These are phyloP conservation scores for Acheta domesticus DNA, from an alignment of 2,888 invertebrate genomes.

Conservation along the genomic window DNA sequence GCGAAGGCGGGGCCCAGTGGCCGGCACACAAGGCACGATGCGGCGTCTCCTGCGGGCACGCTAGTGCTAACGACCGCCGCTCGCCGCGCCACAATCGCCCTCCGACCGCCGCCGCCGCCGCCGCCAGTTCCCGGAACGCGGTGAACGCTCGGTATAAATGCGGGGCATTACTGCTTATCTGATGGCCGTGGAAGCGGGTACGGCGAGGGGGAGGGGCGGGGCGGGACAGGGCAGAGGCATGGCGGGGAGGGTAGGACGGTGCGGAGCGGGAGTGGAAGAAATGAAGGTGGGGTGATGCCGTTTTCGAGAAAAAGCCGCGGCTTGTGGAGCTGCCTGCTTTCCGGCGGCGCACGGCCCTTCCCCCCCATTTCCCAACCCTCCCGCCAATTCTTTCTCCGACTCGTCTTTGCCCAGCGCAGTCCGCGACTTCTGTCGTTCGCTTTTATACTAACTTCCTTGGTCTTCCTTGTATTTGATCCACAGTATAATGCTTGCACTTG, in stretches of 20 bases:
- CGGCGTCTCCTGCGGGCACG: neutral
- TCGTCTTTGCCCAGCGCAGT: no score
- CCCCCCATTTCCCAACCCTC: no score
- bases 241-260: neutral
- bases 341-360: neutral
- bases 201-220: neutral
- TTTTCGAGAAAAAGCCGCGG: neutral
- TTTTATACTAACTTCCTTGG: no score
- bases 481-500: no score
- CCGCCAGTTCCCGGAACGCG: neutral
- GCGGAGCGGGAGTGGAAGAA: neutral
- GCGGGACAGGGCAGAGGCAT: neutral
- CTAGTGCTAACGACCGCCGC: neutral
- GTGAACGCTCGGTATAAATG: neutral
- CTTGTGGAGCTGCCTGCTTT: neutral
- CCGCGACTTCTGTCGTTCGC: no score
- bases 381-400: no score
- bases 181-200: neutral
- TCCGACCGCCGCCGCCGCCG: no score
- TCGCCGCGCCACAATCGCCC: neutral
- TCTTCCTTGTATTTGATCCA: no score
- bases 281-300: neutral
- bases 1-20: no score
- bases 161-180: conserved; percentile 8
- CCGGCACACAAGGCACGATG: neutral